These are phyloP conservation scores for Drosophila mauritiana DNA, from an alignment of 1,140 invertebrate species.

Conservation along the genomic window DNA sequence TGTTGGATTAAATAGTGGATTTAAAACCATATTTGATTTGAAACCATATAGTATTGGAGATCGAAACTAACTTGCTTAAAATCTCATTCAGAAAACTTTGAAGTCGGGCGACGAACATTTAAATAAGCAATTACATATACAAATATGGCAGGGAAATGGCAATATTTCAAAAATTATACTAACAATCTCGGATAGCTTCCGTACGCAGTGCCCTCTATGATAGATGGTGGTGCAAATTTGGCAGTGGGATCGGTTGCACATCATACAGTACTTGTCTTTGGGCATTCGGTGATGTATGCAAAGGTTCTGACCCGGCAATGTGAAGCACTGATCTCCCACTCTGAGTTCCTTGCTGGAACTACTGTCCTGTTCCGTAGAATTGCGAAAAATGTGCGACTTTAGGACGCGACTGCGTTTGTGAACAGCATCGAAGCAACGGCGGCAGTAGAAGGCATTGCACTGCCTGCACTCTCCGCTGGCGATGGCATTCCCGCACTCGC, in stretches of 20 bases:
- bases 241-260: slow-evolving; percentile 28
- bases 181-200: slow-evolving; percentile 24
- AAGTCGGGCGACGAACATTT: too few species aligned
- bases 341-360: neutral
- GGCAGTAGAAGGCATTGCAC: slow-evolving; percentile 68
- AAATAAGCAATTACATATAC: too few species aligned
- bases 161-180: slow-evolving; percentile 4
- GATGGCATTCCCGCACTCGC: slow-evolving; percentile 46
- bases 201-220: slow-evolving; percentile 15
- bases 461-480: slow-evolving; percentile 55
- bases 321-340: slow-evolving; percentile 41
- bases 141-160: too few species aligned
- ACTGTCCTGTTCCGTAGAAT: neutral
- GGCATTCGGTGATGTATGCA: slow-evolving; percentile 12
- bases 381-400: slow-evolving; percentile 46
- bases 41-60: too few species aligned
- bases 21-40: too few species aligned
- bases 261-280: slow-evolving; percentile 33
- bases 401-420: slow-evolving; percentile 68
- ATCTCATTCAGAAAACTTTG: too few species aligned
- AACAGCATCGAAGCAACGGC: slow-evolving; percentile 57
- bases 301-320: slow-evolving; percentile 17
- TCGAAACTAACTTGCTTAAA: too few species aligned
- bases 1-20: too few species aligned
- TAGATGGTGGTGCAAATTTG: neutral